Evolutionary conservation across 2,888 invertebrate species (phyloP).

Genomic region (Eurois occulta): DNA sequence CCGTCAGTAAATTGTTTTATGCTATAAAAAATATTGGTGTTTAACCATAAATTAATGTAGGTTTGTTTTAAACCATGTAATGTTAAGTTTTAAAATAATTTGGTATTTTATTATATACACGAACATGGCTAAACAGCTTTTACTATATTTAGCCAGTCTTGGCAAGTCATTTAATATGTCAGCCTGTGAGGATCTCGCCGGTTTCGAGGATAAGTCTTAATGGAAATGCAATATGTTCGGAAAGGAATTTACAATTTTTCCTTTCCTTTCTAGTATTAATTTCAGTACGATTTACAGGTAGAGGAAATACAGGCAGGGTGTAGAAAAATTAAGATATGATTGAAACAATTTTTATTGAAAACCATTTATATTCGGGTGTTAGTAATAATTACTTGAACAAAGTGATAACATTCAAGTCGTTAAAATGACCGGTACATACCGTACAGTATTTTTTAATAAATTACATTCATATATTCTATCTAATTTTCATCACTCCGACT

Average conservation of each 20-base stretch:
- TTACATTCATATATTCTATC: conserved; percentile 79
- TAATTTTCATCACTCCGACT: conserved; percentile 70
- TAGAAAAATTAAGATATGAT: conserved; percentile 57
- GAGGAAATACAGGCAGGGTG: conserved; percentile 19
- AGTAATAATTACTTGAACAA: conserved; percentile 84
- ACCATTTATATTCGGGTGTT: conserved; percentile 88
- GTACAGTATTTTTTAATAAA: conserved; percentile 73
- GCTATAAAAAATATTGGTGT: too few species aligned
- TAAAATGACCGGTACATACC: conserved; percentile 78
- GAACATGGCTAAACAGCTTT: too few species aligned
- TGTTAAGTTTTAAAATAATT: too few species aligned
- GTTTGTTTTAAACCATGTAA: too few species aligned
- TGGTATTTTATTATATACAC: too few species aligned
- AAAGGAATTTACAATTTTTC: background rate
- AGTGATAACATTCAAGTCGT: conserved; percentile 87
- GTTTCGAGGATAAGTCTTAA: too few species aligned
- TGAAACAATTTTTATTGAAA: conserved; percentile 83
- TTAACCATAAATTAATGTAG: too few species aligned
- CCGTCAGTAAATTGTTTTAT: too few species aligned
- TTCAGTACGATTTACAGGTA: background rate
- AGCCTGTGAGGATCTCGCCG: too few species aligned
- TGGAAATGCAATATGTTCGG: background rate
- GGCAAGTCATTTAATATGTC: too few species aligned
- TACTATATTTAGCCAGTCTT: too few species aligned
- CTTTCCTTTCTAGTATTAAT: background rate